These are phyloP conservation scores for Drosophila demipolita DNA, from an alignment of 2,888 invertebrate genomes.

Conservation along the genomic window DNA sequence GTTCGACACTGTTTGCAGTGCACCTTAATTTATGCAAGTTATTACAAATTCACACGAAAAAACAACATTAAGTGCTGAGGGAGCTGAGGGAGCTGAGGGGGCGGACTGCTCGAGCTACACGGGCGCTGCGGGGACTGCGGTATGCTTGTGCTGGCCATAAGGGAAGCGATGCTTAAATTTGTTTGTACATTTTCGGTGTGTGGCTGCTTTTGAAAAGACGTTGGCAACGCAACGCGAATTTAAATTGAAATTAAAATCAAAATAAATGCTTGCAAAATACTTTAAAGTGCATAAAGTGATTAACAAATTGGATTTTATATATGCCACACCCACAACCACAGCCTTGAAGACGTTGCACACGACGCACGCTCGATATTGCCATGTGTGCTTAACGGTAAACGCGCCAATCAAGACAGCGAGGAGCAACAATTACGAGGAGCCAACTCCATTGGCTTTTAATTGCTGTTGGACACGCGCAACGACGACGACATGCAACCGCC, in stretches of 20 bases:
- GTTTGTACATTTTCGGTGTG: constrained; percentile 26
- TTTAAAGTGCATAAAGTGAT: constrained; percentile 63
- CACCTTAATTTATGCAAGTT: constrained; percentile 78
- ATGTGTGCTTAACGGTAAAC: constrained; percentile 63
- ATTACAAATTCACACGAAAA: constrained; percentile 80
- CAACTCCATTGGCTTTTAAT: constrained; percentile 65
- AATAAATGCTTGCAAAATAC: constrained; percentile 53
- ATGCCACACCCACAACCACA: constrained; percentile 22
- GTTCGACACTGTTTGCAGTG: constrained; percentile 33
- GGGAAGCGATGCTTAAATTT: constrained; percentile 67
- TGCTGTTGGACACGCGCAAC: constrained; percentile 67
- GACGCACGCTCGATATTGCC: constrained; percentile 31
- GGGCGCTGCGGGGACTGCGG: not conserved
- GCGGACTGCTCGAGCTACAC: not conserved
- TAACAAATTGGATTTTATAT: constrained; percentile 40
- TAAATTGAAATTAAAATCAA: constrained; percentile 24
- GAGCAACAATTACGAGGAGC: constrained; percentile 72
- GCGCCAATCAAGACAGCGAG: constrained; percentile 66
- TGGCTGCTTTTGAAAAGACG: constrained; percentile 36
- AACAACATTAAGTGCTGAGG: constrained; percentile 63
- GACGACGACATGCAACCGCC: constrained; percentile 23
- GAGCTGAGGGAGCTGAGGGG: not conserved
- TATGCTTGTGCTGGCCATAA: constrained; percentile 46
- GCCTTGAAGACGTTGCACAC: constrained; percentile 14
- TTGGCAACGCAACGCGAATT: constrained; percentile 29